These are phyloP conservation scores for Merodon equestris DNA, from an alignment of 2,888 invertebrate genomes.

Conservation along the genomic window DNA sequence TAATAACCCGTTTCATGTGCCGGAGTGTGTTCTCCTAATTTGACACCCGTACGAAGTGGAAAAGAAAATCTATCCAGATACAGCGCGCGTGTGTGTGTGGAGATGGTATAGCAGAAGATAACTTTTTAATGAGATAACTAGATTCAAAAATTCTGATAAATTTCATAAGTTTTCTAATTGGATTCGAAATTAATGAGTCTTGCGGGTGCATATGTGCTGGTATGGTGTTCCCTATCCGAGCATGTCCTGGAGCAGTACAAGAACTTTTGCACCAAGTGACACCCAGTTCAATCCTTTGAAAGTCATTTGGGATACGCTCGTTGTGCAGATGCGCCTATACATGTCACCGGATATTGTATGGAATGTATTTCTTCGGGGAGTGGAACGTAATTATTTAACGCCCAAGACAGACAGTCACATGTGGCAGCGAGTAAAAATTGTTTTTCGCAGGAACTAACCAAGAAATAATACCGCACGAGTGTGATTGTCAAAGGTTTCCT, in stretches of 20 bases:
- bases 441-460: conserved; percentile 12
- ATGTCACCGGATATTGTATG: not conserved
- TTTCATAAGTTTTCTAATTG: conserved; percentile 68
- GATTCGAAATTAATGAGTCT: conserved; percentile 65
- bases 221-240: not conserved
- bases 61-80: not conserved
- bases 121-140: conserved; percentile 77
- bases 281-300: conserved; percentile 37
- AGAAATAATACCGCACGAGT: conserved; percentile 35
- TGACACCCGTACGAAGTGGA: conserved; percentile 49
- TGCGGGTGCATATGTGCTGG: conserved; percentile 19
- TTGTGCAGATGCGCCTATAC: conserved; percentile 41
- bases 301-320: conserved; percentile 32
- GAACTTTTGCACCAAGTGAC: conserved; percentile 34
- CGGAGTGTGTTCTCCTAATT: conserved; percentile 30
- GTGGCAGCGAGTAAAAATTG: not conserved
- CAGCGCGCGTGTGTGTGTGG: conserved; percentile 59
- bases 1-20: conserved; percentile 49
- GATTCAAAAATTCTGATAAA: conserved; percentile 66
- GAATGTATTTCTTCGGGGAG: conserved; percentile 1
- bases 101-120: conserved; percentile 69
- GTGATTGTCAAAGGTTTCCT: not conserved
- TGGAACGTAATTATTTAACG: conserved; percentile 8
- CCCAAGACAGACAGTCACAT: too few relatives aligned
- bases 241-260: not conserved